Evolutionary conservation across 1,140 invertebrate genomes (phyloP).

Genomic region (Caenorhabditis inopinata): DNA sequence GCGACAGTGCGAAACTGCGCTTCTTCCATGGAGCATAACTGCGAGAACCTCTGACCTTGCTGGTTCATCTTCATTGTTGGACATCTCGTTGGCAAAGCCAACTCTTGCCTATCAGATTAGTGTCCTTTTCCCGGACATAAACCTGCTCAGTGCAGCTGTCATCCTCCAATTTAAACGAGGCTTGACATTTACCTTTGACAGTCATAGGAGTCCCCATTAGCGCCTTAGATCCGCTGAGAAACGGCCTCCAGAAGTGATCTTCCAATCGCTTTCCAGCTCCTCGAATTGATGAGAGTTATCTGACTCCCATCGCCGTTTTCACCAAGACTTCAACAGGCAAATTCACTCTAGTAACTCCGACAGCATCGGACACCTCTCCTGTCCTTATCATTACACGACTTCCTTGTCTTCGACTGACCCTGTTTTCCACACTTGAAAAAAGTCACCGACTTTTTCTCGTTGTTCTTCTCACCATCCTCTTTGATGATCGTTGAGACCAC

Average conservation of each 20-base stretch:
- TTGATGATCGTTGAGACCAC: neutral
- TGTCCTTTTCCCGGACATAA: neutral
- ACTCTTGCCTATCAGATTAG: neutral
- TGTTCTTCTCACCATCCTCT: neutral
- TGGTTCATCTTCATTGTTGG: no score
- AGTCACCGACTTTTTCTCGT: neutral
- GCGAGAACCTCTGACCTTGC: no score
- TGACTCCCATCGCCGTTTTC: neutral
- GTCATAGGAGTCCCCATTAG: neutral
- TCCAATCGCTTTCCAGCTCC: neutral
- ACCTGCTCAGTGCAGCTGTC: neutral
- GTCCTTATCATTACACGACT: no score
- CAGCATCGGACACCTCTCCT: neutral
- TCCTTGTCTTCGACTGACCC: neutral
- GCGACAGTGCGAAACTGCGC: neutral
- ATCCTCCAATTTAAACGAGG: neutral
- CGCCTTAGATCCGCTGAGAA: neutral
- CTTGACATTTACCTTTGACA: neutral
- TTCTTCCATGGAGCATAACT: constrained; percentile 30
- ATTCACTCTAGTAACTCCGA: no score
- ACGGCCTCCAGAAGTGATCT: neutral
- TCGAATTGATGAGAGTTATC: neutral
- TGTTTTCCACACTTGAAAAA: no score
- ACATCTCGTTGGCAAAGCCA: neutral
- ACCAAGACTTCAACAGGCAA: no score